These are phyloP conservation scores for Conomelus anceps DNA, from an alignment of 2,888 invertebrate genomes.

Conservation along the genomic window DNA sequence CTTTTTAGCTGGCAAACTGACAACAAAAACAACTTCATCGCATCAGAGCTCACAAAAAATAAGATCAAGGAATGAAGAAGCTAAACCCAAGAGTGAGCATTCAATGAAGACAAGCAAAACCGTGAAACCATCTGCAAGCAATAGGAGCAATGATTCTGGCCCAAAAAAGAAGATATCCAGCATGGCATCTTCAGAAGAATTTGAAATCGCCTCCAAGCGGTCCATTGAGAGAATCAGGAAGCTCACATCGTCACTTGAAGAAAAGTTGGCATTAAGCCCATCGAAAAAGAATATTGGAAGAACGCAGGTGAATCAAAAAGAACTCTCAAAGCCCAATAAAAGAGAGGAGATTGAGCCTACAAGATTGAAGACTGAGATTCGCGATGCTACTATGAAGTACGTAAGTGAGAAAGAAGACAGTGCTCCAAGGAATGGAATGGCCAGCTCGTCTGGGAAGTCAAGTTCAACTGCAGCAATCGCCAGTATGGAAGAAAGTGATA, in stretches of 20 bases:
- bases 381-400: constrained; percentile 10
- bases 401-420: constrained; percentile 26
- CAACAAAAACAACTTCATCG: background rate
- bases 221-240: background rate
- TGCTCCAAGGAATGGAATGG: constrained; percentile 17
- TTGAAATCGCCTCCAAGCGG: background rate
- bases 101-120: background rate
- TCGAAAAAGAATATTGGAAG: constrained; percentile 8
- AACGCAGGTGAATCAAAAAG: background rate
- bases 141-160: background rate
- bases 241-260: background rate
- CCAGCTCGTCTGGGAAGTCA: background rate
- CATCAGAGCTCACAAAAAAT: background rate
- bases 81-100: background rate
- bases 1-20: background rate
- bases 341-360: background rate
- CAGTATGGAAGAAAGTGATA: background rate
- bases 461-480: background rate
- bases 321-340: background rate
- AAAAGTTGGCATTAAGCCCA: background rate
- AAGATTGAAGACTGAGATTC: background rate
- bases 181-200: background rate
- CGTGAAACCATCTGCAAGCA: background rate
- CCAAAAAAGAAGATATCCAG: background rate
- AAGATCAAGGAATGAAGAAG: background rate